phyloP scores from a whole-genome alignment of 2,113 vertebrate genomes.

The Myxocyprinus asiaticus region DNA sequence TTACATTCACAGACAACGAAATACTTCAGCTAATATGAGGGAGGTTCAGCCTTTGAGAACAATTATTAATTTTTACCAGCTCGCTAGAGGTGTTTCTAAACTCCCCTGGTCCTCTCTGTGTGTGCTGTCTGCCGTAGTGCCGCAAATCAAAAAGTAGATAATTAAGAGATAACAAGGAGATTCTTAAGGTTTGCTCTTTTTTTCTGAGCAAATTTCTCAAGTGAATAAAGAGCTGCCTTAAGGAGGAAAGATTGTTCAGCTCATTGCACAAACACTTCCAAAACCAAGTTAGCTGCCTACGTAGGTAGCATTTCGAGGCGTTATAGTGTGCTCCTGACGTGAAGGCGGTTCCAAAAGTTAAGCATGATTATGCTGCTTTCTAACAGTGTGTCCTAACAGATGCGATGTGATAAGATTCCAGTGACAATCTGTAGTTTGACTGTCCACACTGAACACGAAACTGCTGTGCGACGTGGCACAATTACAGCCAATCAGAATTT shows the following conservation, averaged over 20 bases:
- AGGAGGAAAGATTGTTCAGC: not conserved
- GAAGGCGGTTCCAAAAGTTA: no score
- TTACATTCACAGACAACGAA: constrained; percentile 6
- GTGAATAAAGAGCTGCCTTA: not conserved
- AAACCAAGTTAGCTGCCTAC: no score
- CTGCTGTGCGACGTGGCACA: no score
- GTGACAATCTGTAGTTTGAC: no score
- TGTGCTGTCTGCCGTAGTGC: not conserved
- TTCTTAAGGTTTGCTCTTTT: constrained; percentile 7
- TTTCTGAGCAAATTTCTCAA: not conserved
- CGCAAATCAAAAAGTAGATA: constrained; percentile 39
- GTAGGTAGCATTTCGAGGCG: no score
- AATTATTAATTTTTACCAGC: constrained; percentile 28
- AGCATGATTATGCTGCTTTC: no score
- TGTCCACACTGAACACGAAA: no score
- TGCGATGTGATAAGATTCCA: no score
- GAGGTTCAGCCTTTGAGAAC: constrained; percentile 16
- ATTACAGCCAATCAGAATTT: no score
- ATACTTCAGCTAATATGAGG: constrained; percentile 16
- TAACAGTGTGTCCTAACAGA: no score
- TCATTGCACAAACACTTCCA: not conserved
- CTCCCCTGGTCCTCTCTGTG: not conserved
- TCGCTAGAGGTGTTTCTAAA: constrained; percentile 1
- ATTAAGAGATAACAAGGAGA: constrained; percentile 44
- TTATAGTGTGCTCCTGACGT: no score